Base-by-base conservation (phyloP, 2,888 invertebrate genomes). In the Lasius fuliginosus region DNA sequence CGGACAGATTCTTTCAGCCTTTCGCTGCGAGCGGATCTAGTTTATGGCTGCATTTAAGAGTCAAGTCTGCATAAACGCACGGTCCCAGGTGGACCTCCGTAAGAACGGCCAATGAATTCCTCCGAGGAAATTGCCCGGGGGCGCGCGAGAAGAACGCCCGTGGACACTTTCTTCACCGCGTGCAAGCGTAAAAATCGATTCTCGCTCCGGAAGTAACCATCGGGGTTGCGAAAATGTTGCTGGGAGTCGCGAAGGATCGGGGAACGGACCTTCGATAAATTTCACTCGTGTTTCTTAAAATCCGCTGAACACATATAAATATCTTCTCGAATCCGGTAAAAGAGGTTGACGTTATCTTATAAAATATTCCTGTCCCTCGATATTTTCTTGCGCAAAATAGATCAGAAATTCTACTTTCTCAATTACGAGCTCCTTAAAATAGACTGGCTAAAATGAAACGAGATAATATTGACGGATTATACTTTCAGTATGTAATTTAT, bases 41-140 rank as follows among this genome's bases (percentile, higher is more conserved):
- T 90, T 91, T 90, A 90, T 86, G 85, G 79, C 49, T 33, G 68
- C 85, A 75, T 87, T 88, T 86, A 87, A 88, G 86, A 86, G 83
- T 84, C 73, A 68, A 62, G 83, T 84, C 69, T 87, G 88, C 85
- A 87, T 87, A 88, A 91, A 90, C 84, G 76, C 56, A 84, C 67
- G 88, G 90, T 68, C 90, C 88, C 92, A 92, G 92, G 92, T 92
- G 92, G 87, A 91, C 88, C 87, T 82, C 75, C 74, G 40, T 56
- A 84, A 85, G 85, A 88, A 88, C 87, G 88, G 81, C 82, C 89
- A 89, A 92, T 92, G 89, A 92, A 92, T 92, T 92, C 88, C 88
- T 79, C 67, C 67, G 42, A 75, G 89, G 85, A 92, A 90, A 91
- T 92, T 90, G 91, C 89, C 68, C 82, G 65, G 81, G 81, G 67